Evolutionary conservation across 2,888 invertebrate genomes (phyloP), one percentile per base, ranked within the genome.

Genomic region (Cerastis rubricosa): DNA sequence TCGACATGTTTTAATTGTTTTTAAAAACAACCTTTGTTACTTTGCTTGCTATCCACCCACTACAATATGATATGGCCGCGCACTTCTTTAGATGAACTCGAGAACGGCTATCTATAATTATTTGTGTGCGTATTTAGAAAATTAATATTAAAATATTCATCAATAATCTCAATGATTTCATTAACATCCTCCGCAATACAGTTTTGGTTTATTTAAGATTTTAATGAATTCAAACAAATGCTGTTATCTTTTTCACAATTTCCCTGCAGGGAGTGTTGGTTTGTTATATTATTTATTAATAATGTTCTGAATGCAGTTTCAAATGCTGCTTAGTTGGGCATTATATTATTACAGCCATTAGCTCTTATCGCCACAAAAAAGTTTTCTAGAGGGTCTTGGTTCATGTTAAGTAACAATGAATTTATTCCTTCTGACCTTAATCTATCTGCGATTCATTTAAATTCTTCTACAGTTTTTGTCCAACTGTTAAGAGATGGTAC

Each of bases 321-420:
- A 4, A 63, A 63, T n/a, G 40, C 63, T 49, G 35, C 19, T 3
- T 61, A 61, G 7, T n/a, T 49, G n/a, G 71, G 71, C 71, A 71
- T 71, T 19, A 63, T 0, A 19, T 71, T 71, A 40, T 8, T 49
- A 4, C 40, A 63, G 35, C 71, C 63, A 35, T 47, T 1, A n/a
- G 71, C 35, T 71, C 47, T 63, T 19, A 70, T 70, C 2, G 59
- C 59, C 45, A 45, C 70, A 35, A 70, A 70, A 47, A 70, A 57
- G 45, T 70, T 63, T 71, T 71, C 63, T 0, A 49, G 11, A 40
- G 71, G 47, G n/a, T 49, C 63, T 63, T 63, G 47, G n/a, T 61
- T 71, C 22, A 71, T 35, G 11, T 47, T 17, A 8, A 61, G 2
- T n/a, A 71, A 61, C 0, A n/a, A n/a, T n/a, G n/a, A n/a, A n/a